phyloP scores from a whole-genome alignment of 2,113 vertebrate genomes.

The Eurypyga helias region DNA sequence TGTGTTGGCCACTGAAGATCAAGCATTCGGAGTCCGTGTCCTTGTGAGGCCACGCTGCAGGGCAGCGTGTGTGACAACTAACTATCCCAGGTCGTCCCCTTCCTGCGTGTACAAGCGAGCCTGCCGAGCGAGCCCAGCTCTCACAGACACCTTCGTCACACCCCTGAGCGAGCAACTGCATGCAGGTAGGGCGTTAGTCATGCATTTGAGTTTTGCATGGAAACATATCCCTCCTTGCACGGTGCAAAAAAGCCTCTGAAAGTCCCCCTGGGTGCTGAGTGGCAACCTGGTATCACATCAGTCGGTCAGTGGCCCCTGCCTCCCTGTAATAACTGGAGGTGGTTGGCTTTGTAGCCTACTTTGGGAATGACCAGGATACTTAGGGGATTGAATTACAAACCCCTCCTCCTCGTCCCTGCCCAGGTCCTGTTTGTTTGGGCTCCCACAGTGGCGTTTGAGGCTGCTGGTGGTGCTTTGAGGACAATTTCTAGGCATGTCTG shows the following conservation, averaged over 20 bases:
- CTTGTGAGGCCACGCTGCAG: background rate
- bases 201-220: background rate
- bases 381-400: background rate
- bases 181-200: background rate
- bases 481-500: background rate
- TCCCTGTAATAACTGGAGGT: background rate
- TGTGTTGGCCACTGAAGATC: background rate
- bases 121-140: background rate
- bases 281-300: fast-evolving
- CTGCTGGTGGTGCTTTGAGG: background rate
- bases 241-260: background rate
- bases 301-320: fast-evolving
- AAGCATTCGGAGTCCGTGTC: background rate
- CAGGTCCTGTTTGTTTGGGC: too few relatives aligned
- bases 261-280: background rate
- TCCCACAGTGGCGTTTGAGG: background rate
- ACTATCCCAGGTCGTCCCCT: background rate
- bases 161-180: background rate
- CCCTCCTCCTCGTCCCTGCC: background rate
- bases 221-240: background rate
- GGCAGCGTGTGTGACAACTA: background rate
- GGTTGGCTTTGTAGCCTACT: fast-evolving
- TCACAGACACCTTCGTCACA: background rate
- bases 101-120: fast-evolving
- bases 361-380: background rate